Percentiles rank a stretch among this genome's conserved stretches.
phyloP scores from a whole-genome alignment of 1,140 invertebrate species.

The Drosophila nigrodunni region DNA sequence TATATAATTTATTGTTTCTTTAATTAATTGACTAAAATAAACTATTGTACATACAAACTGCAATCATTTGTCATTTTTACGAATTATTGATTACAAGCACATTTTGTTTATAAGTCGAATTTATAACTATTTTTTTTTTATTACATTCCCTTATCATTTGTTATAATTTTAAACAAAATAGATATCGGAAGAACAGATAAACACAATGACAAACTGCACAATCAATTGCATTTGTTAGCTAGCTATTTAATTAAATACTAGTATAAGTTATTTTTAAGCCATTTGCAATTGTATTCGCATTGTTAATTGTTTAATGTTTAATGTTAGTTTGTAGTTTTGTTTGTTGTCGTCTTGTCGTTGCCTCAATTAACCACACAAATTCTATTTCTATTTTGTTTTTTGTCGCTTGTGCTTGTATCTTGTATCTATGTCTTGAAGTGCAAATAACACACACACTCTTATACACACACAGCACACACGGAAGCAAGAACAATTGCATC shows the following conservation, averaged over 20 bases:
- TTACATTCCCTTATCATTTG: slow-evolving; percentile 20
- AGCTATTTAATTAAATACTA: too few relatives aligned
- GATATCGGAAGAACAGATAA: neutral
- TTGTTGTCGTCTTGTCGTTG: slow-evolving; percentile 55
- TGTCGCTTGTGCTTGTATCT: slow-evolving; percentile 38
- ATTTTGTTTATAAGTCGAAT: slow-evolving; percentile 3
- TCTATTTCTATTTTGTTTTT: slow-evolving; percentile 26
- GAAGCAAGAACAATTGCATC: slow-evolving; percentile 50
- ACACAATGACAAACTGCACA: slow-evolving; percentile 28
- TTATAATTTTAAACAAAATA: slow-evolving; percentile 9
- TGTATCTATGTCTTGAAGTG: slow-evolving; percentile 34
- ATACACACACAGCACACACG: slow-evolving; percentile 22
- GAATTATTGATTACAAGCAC: slow-evolving; percentile 20
- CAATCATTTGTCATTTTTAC: slow-evolving; percentile 10
- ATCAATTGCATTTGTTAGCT: slow-evolving; percentile 4
- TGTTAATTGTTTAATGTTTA: slow-evolving; percentile 20
- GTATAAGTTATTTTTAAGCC: too few relatives aligned
- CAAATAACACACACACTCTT: slow-evolving; percentile 15
- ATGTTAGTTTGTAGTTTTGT: slow-evolving; percentile 50
- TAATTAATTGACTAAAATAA: slow-evolving; percentile 9
- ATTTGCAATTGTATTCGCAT: slow-evolving; percentile 19
- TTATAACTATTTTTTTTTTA: slow-evolving; percentile 8
- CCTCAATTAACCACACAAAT: slow-evolving; percentile 44
- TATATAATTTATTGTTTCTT: slow-evolving; percentile 43
- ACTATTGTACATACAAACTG: slow-evolving; percentile 13